Conservation (phyloP, 2,113 vertebrate genomes). For the Lophius piscatorius region DNA sequence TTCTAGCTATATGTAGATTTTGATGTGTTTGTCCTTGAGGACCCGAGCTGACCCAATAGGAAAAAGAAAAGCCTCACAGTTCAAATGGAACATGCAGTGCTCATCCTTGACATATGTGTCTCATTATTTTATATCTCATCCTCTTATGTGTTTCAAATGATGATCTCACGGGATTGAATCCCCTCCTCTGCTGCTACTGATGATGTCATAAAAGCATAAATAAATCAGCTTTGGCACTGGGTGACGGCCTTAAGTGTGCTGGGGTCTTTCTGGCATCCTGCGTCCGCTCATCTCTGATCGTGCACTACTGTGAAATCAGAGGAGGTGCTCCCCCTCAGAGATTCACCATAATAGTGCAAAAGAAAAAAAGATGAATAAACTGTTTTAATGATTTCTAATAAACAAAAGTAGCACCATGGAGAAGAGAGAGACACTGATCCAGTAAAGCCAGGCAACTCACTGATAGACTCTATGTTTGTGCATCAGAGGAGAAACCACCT, state of each 20-base stretch:
- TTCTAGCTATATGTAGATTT: constrained; percentile 52
- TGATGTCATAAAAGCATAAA: constrained; percentile 25
- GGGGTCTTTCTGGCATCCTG: constrained; percentile 16
- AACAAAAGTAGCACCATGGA: constrained; percentile 63
- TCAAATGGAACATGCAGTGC: constrained; percentile 48
- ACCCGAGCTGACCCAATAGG: constrained; percentile 33
- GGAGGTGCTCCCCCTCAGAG: not conserved
- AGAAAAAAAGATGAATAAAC: not conserved
- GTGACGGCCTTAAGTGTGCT: constrained; percentile 58
- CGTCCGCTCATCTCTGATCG: constrained; percentile 4
- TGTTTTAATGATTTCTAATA: constrained; percentile 11
- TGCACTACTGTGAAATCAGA: constrained; percentile 25
- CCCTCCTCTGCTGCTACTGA: not conserved
- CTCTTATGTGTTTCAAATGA: not conserved
- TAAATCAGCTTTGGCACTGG: constrained; percentile 70
- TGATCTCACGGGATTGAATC: constrained; percentile 1
- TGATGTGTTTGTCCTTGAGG: constrained; percentile 32
- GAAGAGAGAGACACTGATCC: constrained; percentile 42
- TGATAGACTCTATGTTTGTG: constrained; percentile 40
- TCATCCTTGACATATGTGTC: constrained; percentile 20
- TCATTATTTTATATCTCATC: not conserved
- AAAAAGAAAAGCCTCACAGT: constrained; percentile 62
- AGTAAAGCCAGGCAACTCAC: constrained; percentile 59
- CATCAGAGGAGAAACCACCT: constrained; percentile 32
- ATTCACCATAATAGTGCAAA: constrained; percentile 12